Evolutionary conservation across 2,113 vertebrate species (phyloP), one percentile per base, ranked within the genome.

Genomic region (Mesocricetus auratus): DNA sequence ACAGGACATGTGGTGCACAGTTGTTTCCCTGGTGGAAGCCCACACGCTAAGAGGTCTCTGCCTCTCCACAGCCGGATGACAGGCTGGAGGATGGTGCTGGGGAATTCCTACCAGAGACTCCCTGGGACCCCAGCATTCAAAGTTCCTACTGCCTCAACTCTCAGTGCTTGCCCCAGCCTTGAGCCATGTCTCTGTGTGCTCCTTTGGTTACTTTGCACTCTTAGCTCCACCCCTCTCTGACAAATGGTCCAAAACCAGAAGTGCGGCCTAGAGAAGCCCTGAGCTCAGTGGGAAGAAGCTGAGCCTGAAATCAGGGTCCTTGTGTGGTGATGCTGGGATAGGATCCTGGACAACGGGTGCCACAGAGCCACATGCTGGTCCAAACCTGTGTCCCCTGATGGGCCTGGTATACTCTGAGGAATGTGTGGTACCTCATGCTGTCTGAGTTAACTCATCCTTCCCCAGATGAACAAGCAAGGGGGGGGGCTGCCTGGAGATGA

Each of bases 321-420:
- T 24, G 17, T 66, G 42, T 12, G 9, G 62, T 22, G 60, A 68
- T 22, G 45, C 62, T 86, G 17, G 15, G 16, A 36, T 13, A 50
- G 31, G 64, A 22, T n/a, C 29, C 69, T 42, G 68, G 86, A 33
- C 69, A 45, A 16, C 8, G 39, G 24, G 42, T 36, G 16, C 3
- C 16, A 50, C 31, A 36, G 4, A n/a, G 8, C 22, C 58, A 29
- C 21, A 68, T 12, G 39, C 11, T 4, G 12, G 29, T 42, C 39
- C 58, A 69, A 39, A 45, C 21, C 47, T 21, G 36, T 45, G 45
- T 71, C 53, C 39, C 58, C 36, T 42, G 29, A 42, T 39, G 5
- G 69, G 3, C n/a, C 68, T 0, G 4, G 26, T 60, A 24, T 2
- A 21, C 53, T 13, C 4, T 0, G 0, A 7, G 2, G 17, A 50